These are phyloP conservation scores for Halocynthia aurantium DNA, from an alignment of 23 tunicate species.

Conservation along the genomic window DNA sequence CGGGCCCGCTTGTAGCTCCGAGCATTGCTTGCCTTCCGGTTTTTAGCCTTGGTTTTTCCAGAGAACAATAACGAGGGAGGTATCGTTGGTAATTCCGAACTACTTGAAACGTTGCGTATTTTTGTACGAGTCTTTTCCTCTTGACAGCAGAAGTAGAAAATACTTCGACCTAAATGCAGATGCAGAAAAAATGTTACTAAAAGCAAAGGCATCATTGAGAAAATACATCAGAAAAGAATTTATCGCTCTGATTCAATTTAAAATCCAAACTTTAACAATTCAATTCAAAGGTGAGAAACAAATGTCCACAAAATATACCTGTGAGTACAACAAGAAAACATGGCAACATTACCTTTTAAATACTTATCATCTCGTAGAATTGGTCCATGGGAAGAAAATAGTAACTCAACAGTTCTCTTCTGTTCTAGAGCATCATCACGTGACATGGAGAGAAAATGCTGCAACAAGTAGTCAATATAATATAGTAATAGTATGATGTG, in stretches of 20 bases:
- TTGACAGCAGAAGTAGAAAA: slow-evolving; percentile 68
- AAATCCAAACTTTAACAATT: background rate
- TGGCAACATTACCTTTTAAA: slow-evolving; percentile 35
- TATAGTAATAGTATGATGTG: background rate
- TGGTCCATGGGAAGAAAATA: slow-evolving; percentile 82
- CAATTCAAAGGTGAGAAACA: background rate
- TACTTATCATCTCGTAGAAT: slow-evolving; percentile 74
- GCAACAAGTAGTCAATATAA: background rate
- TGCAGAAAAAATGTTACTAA: background rate
- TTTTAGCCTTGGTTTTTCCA: no score
- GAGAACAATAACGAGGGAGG: no score
- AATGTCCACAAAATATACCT: background rate
- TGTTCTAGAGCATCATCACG: slow-evolving; percentile 46
- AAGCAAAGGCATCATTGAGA: background rate
- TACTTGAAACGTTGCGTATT: no score
- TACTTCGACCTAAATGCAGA: slow-evolving; percentile 47
- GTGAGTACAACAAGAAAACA: background rate
- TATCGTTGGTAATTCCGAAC: no score
- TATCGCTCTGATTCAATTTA: background rate
- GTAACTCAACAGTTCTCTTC: slow-evolving; percentile 35
- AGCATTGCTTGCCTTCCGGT: no score
- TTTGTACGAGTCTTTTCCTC: background rate
- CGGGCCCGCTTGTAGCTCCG: no score
- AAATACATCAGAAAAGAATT: slow-evolving; percentile 1
- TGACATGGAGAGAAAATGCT: slow-evolving; percentile 64